Percentiles rank a stretch among this genome's conserved stretches.
These are phyloP conservation scores for Montipora efflorescens DNA, from an alignment of 64 coral and sea anemone genomes.

Conservation along the genomic window DNA sequence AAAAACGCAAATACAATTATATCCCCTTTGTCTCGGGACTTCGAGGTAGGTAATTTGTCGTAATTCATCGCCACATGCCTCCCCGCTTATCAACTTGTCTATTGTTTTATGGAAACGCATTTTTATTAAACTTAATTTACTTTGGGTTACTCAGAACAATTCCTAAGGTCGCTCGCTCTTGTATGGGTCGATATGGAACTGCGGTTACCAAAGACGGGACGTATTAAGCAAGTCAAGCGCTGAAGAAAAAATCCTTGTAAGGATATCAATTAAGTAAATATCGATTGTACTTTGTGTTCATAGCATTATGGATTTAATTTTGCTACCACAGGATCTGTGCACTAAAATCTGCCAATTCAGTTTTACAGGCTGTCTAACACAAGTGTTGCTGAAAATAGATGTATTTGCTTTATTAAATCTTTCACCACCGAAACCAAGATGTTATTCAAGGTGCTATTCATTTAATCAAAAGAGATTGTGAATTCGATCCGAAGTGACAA, in stretches of 20 bases:
- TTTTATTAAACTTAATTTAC: constrained; percentile 49
- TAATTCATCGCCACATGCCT: background rate
- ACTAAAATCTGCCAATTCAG: background rate
- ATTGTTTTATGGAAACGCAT: background rate
- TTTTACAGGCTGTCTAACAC: background rate
- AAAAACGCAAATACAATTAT: background rate
- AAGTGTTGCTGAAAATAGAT: background rate
- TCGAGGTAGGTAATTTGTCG: background rate
- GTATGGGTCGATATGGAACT: background rate
- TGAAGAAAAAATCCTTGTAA: background rate
- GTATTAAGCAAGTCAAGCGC: constrained; percentile 2
- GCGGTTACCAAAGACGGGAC: background rate
- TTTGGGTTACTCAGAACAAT: constrained; percentile 18
- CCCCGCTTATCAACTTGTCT: background rate
- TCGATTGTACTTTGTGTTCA: background rate
- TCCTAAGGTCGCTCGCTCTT: constrained; percentile 13
- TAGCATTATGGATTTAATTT: background rate
- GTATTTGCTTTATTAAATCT: background rate
- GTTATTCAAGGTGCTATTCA: background rate
- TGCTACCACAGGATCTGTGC: background rate
- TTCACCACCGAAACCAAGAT: background rate
- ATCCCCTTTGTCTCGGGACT: constrained; percentile 5
- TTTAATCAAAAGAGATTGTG: background rate
- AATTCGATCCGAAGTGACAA: constrained; percentile 7
- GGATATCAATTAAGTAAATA: constrained; percentile 46